A percentile compares a stretch with the other conserved stretches of the same genome.
Conservation (phyloP, 2,113 vertebrate species). For the Fulica atra region DNA sequence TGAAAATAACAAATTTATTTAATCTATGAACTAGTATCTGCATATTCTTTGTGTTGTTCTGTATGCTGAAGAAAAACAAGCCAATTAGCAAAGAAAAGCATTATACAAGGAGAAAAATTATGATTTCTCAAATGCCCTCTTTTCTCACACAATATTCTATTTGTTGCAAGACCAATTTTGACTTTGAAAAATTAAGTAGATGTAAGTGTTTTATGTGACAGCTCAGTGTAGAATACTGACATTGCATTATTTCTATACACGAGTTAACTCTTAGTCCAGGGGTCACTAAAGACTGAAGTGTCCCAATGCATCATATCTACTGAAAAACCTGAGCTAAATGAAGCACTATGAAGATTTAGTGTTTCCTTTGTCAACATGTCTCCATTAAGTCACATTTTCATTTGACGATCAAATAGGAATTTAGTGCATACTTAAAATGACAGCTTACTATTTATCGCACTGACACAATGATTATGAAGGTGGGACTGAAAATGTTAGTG, state of each 20-base stretch:
- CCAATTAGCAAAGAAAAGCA: background rate
- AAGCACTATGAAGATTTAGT: background rate
- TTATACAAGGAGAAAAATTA: background rate
- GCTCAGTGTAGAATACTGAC: background rate
- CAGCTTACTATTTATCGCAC: background rate
- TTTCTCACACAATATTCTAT: background rate
- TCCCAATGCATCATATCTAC: background rate
- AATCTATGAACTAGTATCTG: background rate
- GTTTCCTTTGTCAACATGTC: background rate
- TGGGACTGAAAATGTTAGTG: background rate
- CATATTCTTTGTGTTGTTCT: rapidly evolving
- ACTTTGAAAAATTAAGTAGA: background rate
- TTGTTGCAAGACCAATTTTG: background rate
- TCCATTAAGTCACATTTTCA: background rate
- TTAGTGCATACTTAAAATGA: background rate
- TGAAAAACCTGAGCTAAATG: background rate
- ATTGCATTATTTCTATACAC: background rate
- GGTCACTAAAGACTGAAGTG: background rate
- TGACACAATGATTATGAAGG: background rate
- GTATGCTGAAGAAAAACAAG: background rate
- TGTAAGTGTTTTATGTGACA: background rate
- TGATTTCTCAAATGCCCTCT: background rate
- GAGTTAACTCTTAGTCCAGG: background rate
- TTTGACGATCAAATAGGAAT: background rate
- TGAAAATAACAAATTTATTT: background rate